These are phyloP conservation scores for Nephrotoma flavescens DNA, from an alignment of 2,888 invertebrate species.

Conservation along the genomic window DNA sequence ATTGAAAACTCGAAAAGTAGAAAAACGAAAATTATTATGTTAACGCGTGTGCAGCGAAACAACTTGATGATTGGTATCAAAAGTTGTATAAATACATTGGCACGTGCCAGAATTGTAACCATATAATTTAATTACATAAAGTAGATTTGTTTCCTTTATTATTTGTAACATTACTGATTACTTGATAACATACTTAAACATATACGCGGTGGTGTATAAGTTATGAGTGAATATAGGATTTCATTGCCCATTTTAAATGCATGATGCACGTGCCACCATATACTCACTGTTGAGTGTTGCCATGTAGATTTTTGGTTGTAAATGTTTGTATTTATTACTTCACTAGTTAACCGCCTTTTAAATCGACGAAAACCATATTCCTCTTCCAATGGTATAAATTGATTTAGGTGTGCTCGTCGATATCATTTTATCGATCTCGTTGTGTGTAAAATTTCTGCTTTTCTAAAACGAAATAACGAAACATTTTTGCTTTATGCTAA, in stretches of 20 bases:
- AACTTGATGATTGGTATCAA: not conserved
- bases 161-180: not conserved
- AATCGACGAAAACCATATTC: not conserved
- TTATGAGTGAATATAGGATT: not conserved
- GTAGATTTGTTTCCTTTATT: not conserved
- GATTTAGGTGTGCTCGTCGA: not conserved
- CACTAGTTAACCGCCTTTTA: not conserved
- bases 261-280: not conserved
- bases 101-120: not conserved
- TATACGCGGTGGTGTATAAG: not conserved
- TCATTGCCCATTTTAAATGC: not conserved
- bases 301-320: not conserved
- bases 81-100: not conserved
- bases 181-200: not conserved
- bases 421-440: not conserved
- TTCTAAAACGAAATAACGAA: too few relatives aligned
- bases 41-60: not conserved
- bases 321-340: not conserved
- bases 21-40: not conserved
- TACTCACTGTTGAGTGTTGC: not conserved
- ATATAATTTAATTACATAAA: not conserved
- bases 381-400: not conserved
- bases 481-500: not conserved
- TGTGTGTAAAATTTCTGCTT: too few relatives aligned
- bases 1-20: not conserved